Percentiles rank a stretch among this genome's conserved stretches.
Conservation (phyloP, 2,888 invertebrate genomes). For the Trachelus tabidus region DNA sequence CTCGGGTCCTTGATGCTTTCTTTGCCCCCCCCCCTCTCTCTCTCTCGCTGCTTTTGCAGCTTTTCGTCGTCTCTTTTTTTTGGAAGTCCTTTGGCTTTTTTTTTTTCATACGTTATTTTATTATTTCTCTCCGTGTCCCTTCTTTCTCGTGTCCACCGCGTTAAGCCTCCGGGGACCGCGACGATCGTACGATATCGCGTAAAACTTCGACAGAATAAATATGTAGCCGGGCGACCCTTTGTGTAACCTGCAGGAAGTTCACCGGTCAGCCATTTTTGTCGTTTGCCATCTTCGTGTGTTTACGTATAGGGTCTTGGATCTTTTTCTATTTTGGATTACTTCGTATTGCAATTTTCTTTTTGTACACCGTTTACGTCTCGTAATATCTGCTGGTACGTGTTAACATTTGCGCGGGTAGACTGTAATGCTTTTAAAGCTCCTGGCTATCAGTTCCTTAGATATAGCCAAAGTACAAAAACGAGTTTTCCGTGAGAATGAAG, state of each 20-base stretch:
- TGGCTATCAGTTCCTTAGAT: too few relatives aligned
- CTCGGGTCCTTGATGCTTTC: not conserved
- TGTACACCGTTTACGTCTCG: too few relatives aligned
- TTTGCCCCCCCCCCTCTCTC: not conserved
- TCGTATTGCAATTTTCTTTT: too few relatives aligned
- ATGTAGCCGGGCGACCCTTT: constrained; percentile 2
- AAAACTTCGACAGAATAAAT: constrained; percentile 5
- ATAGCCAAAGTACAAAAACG: too few relatives aligned
- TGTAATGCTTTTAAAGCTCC: too few relatives aligned
- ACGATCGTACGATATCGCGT: constrained; percentile 6
- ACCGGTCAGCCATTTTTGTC: not conserved
- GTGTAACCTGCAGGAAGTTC: not conserved
- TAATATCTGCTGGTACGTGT: too few relatives aligned
- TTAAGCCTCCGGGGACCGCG: constrained; percentile 8
- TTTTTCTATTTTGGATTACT: too few relatives aligned
- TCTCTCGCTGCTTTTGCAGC: constrained; percentile 6
- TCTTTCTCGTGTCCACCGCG: constrained; percentile 8
- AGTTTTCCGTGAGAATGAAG: too few relatives aligned
- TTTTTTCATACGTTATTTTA: constrained; percentile 36
- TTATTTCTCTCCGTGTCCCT: constrained; percentile 26
- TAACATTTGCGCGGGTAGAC: too few relatives aligned
- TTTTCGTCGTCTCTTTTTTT: constrained; percentile 26
- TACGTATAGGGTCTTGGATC: too few relatives aligned
- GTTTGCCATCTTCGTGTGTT: not conserved
- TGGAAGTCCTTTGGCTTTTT: constrained; percentile 14